These are phyloP conservation scores for Noctuana brunneofusca DNA, from an alignment of 2,888 invertebrate genomes.

Conservation along the genomic window DNA sequence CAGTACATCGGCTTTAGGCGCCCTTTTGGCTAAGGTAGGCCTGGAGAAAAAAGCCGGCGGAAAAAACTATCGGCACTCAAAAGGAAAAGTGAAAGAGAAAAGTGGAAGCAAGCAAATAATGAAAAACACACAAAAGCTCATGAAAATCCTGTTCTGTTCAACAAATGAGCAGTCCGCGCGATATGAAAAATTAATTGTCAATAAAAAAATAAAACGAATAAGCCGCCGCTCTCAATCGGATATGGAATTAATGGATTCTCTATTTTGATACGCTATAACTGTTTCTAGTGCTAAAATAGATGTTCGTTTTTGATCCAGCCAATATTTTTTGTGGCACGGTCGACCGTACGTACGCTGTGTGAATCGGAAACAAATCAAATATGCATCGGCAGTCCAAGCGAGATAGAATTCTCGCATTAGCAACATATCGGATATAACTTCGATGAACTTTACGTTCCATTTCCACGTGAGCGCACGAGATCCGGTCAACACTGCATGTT, in stretches of 20 bases:
- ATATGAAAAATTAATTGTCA: conserved; percentile 23
- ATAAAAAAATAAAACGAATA: conserved; percentile 31
- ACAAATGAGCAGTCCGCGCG: conserved; percentile 4
- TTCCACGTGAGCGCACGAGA: conserved; percentile 1
- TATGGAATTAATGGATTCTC: conserved; percentile 32
- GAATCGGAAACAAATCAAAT: conserved; percentile 80
- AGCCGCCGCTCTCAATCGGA: conserved; percentile 27
- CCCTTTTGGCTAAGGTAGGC: too few relatives aligned
- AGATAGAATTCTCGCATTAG: conserved; percentile 75
- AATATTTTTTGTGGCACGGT: conserved; percentile 61
- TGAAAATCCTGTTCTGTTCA: not conserved
- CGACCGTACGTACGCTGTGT: conserved; percentile 59
- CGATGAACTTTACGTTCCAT: conserved; percentile 14
- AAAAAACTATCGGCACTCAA: too few relatives aligned
- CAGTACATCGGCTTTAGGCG: too few relatives aligned
- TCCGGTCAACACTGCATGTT: not conserved
- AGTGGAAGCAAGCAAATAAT: not conserved
- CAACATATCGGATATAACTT: conserved; percentile 35
- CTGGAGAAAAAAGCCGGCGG: too few relatives aligned
- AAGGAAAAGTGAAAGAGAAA: not conserved
- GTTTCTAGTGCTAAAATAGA: conserved; percentile 31
- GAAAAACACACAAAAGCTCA: not conserved
- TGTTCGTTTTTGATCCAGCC: conserved; percentile 47
- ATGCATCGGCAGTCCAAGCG: conserved; percentile 74
- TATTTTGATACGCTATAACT: conserved; percentile 30